Percentiles rank a stretch among this genome's conserved stretches.
Evolutionary conservation across 2,888 invertebrate genomes (phyloP).

Genomic region (Allygus modestus): DNA sequence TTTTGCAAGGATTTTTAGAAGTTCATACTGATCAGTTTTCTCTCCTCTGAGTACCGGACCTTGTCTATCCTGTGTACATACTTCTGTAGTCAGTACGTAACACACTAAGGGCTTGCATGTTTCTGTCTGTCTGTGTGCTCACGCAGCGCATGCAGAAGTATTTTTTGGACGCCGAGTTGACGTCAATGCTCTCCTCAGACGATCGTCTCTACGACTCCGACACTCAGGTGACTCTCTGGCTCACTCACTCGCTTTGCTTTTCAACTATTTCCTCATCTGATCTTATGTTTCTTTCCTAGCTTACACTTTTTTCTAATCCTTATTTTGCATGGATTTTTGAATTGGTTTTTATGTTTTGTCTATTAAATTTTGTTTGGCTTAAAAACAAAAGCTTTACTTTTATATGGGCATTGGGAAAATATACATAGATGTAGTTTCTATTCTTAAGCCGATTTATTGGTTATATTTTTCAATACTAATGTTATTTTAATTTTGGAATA

Average conservation of each 20-base stretch:
- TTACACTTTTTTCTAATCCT: conserved; percentile 21
- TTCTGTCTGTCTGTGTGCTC: conserved; percentile 72
- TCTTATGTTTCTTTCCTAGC: not conserved
- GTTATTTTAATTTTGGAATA: no score
- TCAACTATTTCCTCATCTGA: not conserved
- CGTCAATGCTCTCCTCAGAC: conserved; percentile 83
- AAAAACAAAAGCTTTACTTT: no score
- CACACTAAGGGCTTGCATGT: conserved; percentile 42
- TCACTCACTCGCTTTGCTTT: conserved; percentile 45
- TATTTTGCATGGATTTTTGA: conserved; percentile 33
- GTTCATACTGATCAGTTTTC: no score
- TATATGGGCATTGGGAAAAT: no score
- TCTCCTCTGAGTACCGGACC: not conserved
- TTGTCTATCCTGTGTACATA: conserved; percentile 14
- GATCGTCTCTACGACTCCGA: conserved; percentile 75
- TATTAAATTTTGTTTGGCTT: no score
- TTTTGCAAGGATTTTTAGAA: no score
- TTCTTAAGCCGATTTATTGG: no score
- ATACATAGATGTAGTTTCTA: no score
- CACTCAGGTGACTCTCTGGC: conserved; percentile 62
- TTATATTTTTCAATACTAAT: no score
- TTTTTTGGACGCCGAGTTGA: conserved; percentile 90
- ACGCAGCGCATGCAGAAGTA: conserved; percentile 87
- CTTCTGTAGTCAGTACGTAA: conserved; percentile 24
- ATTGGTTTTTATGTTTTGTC: conserved; percentile 12